phyloP scores from a whole-genome alignment of 2,888 invertebrate genomes.

The Apamea sordens region DNA sequence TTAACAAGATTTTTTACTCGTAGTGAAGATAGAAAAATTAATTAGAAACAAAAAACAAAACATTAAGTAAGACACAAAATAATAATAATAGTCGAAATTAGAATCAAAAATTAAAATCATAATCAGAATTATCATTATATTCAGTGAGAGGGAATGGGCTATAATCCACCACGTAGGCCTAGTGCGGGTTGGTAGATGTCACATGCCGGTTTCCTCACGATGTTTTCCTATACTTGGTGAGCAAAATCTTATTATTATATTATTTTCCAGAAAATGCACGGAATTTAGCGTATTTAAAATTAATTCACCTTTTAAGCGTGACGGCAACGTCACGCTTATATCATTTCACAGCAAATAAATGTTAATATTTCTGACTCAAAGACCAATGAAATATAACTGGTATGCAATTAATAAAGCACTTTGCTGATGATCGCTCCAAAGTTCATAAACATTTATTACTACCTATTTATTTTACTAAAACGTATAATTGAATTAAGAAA shows the following conservation, averaged over 20 bases:
- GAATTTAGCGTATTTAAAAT: background rate
- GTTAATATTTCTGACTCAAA: constrained; percentile 9
- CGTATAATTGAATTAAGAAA: background rate
- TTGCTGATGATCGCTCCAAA: background rate
- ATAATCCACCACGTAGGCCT: background rate
- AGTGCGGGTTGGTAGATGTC: background rate
- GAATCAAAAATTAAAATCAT: no score
- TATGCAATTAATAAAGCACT: background rate
- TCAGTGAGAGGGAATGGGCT: background rate
- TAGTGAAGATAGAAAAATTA: no score
- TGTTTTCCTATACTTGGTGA: background rate
- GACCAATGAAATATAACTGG: constrained; percentile 7
- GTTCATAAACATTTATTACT: constrained; percentile 1
- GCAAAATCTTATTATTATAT: no score
- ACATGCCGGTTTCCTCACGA: background rate
- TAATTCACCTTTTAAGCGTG: background rate
- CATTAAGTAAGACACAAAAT: no score
- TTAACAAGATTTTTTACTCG: no score
- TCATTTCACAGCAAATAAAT: background rate
- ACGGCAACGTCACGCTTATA: no score
- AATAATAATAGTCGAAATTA: no score
- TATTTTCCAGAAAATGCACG: background rate
- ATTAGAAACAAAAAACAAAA: no score
- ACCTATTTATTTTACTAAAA: constrained; percentile 12
- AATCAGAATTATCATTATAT: no score